These are phyloP conservation scores for Sylvilagus floridanus DNA, from an alignment of 2,797 vertebrate genomes.

Conservation along the genomic window DNA sequence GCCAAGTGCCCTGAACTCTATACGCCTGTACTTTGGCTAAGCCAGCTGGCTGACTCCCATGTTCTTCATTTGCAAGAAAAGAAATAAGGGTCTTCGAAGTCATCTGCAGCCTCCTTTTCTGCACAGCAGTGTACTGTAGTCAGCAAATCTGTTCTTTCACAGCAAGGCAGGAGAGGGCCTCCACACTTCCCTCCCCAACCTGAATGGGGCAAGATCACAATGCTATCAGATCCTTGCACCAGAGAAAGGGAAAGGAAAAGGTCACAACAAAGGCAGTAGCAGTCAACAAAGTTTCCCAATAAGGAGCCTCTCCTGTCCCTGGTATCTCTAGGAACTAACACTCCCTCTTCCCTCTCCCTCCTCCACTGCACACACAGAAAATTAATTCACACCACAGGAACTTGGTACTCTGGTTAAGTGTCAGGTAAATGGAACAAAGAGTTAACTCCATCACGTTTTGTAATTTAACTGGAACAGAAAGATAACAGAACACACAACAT, in stretches of 20 bases:
- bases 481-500: constrained; percentile 76
- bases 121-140: constrained; percentile 41
- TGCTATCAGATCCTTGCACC: constrained; percentile 28
- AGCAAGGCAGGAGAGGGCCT: neutral
- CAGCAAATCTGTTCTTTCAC: constrained; percentile 50
- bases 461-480: constrained; percentile 81
- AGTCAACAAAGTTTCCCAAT: constrained; percentile 60
- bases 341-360: constrained; percentile 47
- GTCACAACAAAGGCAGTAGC: constrained; percentile 70
- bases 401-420: constrained; percentile 71
- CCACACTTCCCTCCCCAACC: constrained; percentile 33
- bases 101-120: constrained; percentile 50
- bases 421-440: constrained; percentile 74
- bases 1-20: constrained; percentile 42
- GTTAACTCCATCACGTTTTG: constrained; percentile 79
- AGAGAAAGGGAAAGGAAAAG: constrained; percentile 65
- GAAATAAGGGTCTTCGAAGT: constrained; percentile 52
- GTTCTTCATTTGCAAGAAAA: constrained; percentile 52
- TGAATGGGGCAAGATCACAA: constrained; percentile 62
- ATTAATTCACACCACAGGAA: constrained; percentile 77
- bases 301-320: constrained; percentile 53
- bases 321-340: constrained; percentile 48
- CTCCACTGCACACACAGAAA: constrained; percentile 44
- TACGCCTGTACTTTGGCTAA: constrained; percentile 65
- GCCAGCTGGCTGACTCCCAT: constrained; percentile 34